Evolutionary conservation across 2,797 vertebrate genomes (phyloP).

Genomic region (Pyrrhura leucotis): DNA sequence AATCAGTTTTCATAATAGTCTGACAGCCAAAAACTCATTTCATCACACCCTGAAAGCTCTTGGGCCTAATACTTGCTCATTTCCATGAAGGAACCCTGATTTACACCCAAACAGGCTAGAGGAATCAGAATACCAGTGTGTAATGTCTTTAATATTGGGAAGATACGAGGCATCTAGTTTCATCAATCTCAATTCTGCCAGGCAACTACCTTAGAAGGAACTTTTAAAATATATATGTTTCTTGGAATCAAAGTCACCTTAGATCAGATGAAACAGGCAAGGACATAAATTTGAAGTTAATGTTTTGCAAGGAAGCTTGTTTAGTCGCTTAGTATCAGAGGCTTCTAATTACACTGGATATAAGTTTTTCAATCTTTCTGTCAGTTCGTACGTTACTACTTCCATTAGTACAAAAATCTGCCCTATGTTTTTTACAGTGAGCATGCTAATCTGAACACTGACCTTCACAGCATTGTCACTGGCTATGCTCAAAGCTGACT

Average conservation of each 20-base stretch:
- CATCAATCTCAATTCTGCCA: neutral
- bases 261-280: neutral
- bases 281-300: neutral
- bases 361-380: neutral
- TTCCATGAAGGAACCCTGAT: neutral
- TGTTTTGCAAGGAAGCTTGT: neutral
- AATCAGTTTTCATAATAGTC: neutral
- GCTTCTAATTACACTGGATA: neutral
- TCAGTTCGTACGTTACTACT: neutral
- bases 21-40: neutral
- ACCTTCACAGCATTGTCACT: conserved; percentile 57
- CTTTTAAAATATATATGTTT: neutral
- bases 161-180: neutral
- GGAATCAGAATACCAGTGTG: neutral
- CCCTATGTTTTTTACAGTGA: conserved; percentile 9
- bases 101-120: neutral
- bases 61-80: neutral
- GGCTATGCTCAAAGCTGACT: conserved; percentile 54
- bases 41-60: neutral
- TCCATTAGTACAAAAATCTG: neutral
- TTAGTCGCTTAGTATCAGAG: neutral
- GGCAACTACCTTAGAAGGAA: neutral
- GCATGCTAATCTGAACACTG: conserved; percentile 55
- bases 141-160: neutral
- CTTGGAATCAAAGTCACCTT: neutral